These are phyloP conservation scores for Coryphaenoides rupestris DNA, from an alignment of 2,113 vertebrate species.

Conservation along the genomic window DNA sequence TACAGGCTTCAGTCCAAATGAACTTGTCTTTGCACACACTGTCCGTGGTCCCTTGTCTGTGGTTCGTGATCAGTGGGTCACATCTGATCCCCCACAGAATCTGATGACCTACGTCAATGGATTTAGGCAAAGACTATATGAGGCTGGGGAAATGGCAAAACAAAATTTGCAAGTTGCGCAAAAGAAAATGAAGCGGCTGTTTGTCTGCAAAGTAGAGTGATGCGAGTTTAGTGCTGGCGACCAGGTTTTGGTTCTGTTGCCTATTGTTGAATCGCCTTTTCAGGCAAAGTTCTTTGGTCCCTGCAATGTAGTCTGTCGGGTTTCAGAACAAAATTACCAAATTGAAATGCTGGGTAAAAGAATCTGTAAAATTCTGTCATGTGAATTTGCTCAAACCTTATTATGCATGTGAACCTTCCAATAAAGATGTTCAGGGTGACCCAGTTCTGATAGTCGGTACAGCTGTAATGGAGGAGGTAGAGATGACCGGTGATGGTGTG, in stretches of 20 bases:
- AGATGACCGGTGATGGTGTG: background rate
- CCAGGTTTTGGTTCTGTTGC: background rate
- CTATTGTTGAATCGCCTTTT: background rate
- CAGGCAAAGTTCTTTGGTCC: background rate
- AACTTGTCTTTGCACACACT: background rate
- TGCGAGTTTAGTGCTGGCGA: background rate
- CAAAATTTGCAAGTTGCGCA: background rate
- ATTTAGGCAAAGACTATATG: background rate
- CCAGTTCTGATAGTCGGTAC: background rate
- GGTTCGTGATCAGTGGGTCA: too few species aligned
- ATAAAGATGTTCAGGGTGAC: background rate
- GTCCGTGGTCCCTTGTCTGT: background rate
- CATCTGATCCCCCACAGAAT: background rate
- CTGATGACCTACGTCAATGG: background rate
- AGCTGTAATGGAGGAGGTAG: background rate
- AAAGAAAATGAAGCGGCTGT: background rate
- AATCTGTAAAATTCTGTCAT: background rate
- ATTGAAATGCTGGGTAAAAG: background rate
- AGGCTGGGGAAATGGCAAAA: background rate
- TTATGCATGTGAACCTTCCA: background rate
- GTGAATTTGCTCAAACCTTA: constrained; percentile 1
- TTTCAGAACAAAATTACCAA: background rate
- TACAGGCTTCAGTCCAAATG: constrained; percentile 2
- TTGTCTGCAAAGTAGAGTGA: background rate
- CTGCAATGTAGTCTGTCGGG: background rate